Base-by-base conservation (phyloP, 2,113 vertebrate genomes). In the Alectura lathami region DNA sequence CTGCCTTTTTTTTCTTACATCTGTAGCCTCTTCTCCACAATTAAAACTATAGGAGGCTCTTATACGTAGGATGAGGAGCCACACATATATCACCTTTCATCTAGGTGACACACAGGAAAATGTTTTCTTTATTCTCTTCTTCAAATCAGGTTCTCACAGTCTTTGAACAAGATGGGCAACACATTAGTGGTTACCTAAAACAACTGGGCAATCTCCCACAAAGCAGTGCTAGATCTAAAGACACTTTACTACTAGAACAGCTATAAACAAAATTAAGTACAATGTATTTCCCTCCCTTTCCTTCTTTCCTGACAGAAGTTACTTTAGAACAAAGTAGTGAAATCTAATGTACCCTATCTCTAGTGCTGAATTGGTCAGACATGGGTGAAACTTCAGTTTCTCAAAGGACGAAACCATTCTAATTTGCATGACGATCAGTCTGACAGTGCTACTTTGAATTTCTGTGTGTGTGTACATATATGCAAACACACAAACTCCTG, bases 401-500 rank as follows among this genome's bases (percentile, higher is more conserved):
- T 45, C 51, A 78, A 78, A 86, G 17, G 34, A 53, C 36, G 36
- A 88, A 93, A 69, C 8, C 10, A 17, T 73, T 64, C 57, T 68
- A 72, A 79, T 94, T 86, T 70, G 14, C 60, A 74, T 85, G 17
- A 42, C 87, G 60, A 93, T 54, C 87, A 48, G 6, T 16, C 54
- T 95, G 57, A 43, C 4, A 26, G 69, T 62, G 18, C 23, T 86
- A 17, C 59, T 22, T 13, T 60, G 73, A 56, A 23, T 85, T 53
- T 13, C 15, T 30, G 53, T 82, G 69, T 51, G 72, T 89, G 76
- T 38, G 43, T 82, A 73, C 63, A 53, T 80, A 29, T 59, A 69
- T 86, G 66, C 68, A 64, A 86, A 96, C 60, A 86, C 50, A 79
- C 21, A 92, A 92, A 93, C 13, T 79, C 70, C 74, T 92, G 59